Conservation (phyloP, 1,140 invertebrate species). For the Drosophila hydei region DNA sequence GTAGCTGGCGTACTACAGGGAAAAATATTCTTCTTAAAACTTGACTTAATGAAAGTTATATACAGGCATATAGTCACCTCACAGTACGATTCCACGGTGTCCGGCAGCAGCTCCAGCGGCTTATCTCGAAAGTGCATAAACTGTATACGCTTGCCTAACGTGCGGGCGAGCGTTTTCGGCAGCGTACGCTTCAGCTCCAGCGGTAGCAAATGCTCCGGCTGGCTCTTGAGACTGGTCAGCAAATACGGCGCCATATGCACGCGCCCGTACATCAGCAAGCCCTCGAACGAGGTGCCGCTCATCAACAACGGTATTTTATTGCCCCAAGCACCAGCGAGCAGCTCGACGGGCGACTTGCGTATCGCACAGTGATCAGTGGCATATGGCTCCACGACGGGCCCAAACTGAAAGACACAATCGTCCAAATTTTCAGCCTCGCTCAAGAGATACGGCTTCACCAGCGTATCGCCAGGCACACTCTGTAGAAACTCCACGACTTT, state of each 20-base stretch:
- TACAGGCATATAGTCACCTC: constrained; percentile 44
- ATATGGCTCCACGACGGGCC: constrained; percentile 74
- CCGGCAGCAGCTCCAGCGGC: constrained; percentile 37
- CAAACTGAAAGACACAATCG: constrained; percentile 72
- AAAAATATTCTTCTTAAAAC: too few species aligned
- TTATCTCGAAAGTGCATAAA: constrained; percentile 55
- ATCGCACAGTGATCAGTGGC: constrained; percentile 55
- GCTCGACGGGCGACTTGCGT: constrained; percentile 43
- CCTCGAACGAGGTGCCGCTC: constrained; percentile 83
- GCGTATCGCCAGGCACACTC: constrained; percentile 42
- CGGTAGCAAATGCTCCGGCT: constrained; percentile 67
- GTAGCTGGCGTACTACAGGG: constrained; percentile 76
- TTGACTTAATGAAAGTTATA: background rate
- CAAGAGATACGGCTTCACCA: constrained; percentile 62
- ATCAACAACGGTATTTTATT: constrained; percentile 84
- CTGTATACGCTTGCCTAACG: constrained; percentile 54
- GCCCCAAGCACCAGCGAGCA: constrained; percentile 69
- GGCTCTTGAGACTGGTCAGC: constrained; percentile 52
- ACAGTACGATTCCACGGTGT: constrained; percentile 58
- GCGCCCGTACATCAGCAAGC: constrained; percentile 64
- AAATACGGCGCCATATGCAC: constrained; percentile 59
- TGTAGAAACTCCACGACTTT: constrained; percentile 64
- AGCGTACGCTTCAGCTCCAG: constrained; percentile 55
- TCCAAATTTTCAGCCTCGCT: constrained; percentile 63
- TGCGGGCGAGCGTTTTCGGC: constrained; percentile 32